Evolutionary conservation across 1,140 invertebrate species (phyloP).

Genomic region (Mya arenaria): DNA sequence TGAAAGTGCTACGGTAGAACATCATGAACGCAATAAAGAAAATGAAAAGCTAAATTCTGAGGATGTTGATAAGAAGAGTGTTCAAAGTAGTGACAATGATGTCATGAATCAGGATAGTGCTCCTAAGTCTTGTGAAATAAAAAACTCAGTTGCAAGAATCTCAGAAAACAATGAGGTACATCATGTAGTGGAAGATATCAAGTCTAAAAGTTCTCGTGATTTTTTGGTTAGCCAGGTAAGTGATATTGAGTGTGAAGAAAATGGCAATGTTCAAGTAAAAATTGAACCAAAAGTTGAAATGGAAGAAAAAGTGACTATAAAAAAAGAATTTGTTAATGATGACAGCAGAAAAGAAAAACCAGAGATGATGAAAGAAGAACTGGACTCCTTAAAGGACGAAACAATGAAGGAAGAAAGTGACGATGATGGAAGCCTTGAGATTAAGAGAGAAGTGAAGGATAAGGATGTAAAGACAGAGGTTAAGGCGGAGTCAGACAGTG

Average conservation of each 20-base stretch:
- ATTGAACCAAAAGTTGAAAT: not conserved
- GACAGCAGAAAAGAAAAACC: not conserved
- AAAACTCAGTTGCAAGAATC: not conserved
- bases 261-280: not conserved
- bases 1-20: not conserved
- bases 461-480: constrained; percentile 25
- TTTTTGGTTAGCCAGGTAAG: not conserved
- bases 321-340: too few relatives aligned
- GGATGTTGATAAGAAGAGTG: not conserved
- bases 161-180: not conserved
- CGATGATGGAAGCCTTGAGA: not conserved
- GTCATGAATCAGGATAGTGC: not conserved
- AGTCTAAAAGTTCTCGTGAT: not conserved
- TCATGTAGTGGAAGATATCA: not conserved
- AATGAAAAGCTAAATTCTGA: not conserved
- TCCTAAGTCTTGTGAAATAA: not conserved
- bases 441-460: constrained; percentile 51
- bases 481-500: constrained; percentile 8
- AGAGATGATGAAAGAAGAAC: not conserved
- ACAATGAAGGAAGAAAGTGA: constrained; percentile 1
- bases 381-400: not conserved
- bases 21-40: not conserved
- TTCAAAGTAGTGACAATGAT: not conserved
- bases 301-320: not conserved
- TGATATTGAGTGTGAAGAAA: not conserved